phyloP scores from a whole-genome alignment of 2,113 vertebrate species.

The Leptosomus discolor region DNA sequence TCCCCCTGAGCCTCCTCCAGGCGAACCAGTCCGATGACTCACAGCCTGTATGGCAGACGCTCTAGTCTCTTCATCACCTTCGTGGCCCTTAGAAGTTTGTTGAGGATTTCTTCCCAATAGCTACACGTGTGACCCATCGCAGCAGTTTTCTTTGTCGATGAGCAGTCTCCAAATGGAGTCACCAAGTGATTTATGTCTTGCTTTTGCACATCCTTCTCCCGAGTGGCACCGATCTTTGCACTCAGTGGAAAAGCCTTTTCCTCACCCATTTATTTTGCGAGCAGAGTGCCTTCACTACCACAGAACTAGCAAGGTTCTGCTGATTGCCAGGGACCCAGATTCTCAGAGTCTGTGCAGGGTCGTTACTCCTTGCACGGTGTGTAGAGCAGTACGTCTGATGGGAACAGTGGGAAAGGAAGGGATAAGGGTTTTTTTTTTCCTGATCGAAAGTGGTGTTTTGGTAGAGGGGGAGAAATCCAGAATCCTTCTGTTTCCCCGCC shows the following conservation, averaged over 20 bases:
- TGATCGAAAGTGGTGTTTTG: background rate
- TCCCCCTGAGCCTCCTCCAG: background rate
- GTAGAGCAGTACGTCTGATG: background rate
- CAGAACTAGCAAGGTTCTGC: background rate
- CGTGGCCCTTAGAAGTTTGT: background rate
- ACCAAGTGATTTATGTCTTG: background rate
- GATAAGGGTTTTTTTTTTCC: background rate
- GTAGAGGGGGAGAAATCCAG: background rate
- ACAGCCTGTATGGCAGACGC: background rate
- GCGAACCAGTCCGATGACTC: background rate
- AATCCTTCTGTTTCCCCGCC: background rate
- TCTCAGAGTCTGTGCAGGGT: background rate
- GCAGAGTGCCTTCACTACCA: conserved; percentile 15
- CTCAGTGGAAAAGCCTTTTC: background rate
- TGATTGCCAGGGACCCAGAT: background rate
- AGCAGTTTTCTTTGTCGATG: background rate
- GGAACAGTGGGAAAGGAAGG: background rate
- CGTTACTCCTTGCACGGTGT: background rate
- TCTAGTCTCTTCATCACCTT: background rate
- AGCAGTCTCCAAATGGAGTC: background rate
- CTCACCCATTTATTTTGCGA: background rate
- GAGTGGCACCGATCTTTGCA: background rate
- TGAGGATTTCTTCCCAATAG: background rate
- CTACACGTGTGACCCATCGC: rapidly evolving
- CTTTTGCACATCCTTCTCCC: background rate